Conservation (phyloP, 1,140 invertebrate genomes). For the Saccostrea echinata region DNA sequence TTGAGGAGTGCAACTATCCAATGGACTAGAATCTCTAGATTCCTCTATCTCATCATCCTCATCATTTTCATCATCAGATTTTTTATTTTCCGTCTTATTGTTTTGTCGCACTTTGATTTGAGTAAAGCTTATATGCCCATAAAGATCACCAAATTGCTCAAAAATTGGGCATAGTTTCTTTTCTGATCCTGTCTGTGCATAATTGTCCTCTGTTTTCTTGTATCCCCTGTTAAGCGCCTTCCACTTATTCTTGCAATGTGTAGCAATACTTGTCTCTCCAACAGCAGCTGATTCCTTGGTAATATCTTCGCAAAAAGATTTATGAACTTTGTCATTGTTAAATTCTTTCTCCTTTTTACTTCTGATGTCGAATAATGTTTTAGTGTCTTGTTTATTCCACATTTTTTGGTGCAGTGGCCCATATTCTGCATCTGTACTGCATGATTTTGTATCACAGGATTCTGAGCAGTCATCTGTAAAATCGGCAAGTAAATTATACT, state of each 20-base stretch:
- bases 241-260: background rate
- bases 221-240: background rate
- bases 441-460: background rate
- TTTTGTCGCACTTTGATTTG: background rate
- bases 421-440: background rate
- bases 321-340: constrained; percentile 5
- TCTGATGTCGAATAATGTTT: background rate
- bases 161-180: background rate
- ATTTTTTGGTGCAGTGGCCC: background rate
- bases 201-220: background rate
- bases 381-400: background rate
- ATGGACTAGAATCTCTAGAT: background rate
- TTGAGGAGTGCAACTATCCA: background rate
- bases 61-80: too few relatives aligned
- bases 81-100: background rate
- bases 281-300: background rate
- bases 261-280: too few relatives aligned
- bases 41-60: background rate
- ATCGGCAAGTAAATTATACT: too few relatives aligned
- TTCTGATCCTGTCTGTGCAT: background rate
- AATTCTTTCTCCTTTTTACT: background rate
- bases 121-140: background rate
- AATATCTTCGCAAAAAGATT: background rate
- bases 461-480: background rate
- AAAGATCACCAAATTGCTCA: background rate